A percentile compares a stretch with the other conserved stretches of the same genome.
phyloP scores from a whole-genome alignment of 2,797 vertebrate genomes.

The Acestrorhynchus altus region DNA sequence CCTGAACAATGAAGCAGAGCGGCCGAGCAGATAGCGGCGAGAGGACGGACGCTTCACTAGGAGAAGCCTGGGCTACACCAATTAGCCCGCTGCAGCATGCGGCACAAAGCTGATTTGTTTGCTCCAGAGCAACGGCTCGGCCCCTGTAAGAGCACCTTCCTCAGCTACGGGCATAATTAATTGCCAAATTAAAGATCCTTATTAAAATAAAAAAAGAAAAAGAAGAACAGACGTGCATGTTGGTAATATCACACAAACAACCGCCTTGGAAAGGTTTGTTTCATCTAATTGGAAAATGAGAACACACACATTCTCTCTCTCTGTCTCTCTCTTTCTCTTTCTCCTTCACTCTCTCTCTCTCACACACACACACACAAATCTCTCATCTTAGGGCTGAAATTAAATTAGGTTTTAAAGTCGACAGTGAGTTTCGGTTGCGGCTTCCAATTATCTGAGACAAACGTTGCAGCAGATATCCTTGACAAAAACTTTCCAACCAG shows the following conservation, averaged over 20 bases:
- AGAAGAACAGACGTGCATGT: neutral
- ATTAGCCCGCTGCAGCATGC: slow-evolving; percentile 46
- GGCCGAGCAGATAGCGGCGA: slow-evolving; percentile 49
- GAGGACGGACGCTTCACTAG: slow-evolving; percentile 34
- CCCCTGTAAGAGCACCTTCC: slow-evolving; percentile 19
- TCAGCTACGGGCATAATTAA: slow-evolving; percentile 22
- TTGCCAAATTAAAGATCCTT: slow-evolving; percentile 48
- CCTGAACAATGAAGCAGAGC: slow-evolving; percentile 43
- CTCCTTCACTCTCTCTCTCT: neutral
- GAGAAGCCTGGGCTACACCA: slow-evolving; percentile 30
- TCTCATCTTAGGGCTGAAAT: slow-evolving; percentile 34
- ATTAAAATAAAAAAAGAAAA: slow-evolving; percentile 9
- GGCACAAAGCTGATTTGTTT: slow-evolving; percentile 49
- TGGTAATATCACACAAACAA: slow-evolving; percentile 33
- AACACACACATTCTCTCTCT: slow-evolving; percentile 26
- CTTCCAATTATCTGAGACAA: slow-evolving; percentile 50
- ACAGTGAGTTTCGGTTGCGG: slow-evolving; percentile 36
- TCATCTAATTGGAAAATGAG: slow-evolving; percentile 41
- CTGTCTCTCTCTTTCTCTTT: neutral
- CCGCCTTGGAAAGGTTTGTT: slow-evolving; percentile 44
- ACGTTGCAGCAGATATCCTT: slow-evolving; percentile 41
- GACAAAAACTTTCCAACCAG: slow-evolving; percentile 35
- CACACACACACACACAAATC: neutral
- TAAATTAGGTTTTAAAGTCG: slow-evolving; percentile 51
- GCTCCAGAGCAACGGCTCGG: slow-evolving; percentile 36